Percentiles rank a stretch among this genome's conserved stretches.
Evolutionary conservation across 2,113 vertebrate genomes (phyloP).

Genomic region (Rhinolophus ferrumequinum): DNA sequence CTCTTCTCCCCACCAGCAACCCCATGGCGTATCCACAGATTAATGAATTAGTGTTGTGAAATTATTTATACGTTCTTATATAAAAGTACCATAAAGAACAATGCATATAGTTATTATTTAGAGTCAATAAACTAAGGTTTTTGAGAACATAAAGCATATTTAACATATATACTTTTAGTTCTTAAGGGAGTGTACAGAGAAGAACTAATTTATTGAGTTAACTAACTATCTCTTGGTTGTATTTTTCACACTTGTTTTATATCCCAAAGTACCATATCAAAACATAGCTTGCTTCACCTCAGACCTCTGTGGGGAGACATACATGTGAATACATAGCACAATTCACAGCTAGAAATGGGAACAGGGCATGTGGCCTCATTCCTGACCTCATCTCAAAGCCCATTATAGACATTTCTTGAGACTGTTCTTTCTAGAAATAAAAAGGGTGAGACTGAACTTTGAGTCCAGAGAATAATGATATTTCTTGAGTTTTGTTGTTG

Average conservation of each 20-base stretch:
- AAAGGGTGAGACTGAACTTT: slow-evolving; percentile 46
- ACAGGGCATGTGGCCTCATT: slow-evolving; percentile 50
- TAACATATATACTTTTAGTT: slow-evolving; percentile 40
- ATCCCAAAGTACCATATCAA: slow-evolving; percentile 53
- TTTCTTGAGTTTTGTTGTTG: slow-evolving; percentile 1
- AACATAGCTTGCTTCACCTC: slow-evolving; percentile 59
- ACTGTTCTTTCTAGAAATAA: slow-evolving; percentile 66
- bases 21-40: background rate
- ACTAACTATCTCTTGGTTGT: slow-evolving; percentile 51
- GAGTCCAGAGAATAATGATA: slow-evolving; percentile 40
- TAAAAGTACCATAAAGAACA: slow-evolving; percentile 29
- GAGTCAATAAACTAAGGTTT: slow-evolving; percentile 48
- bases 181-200: slow-evolving; percentile 51
- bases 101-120: slow-evolving; percentile 33
- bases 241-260: slow-evolving; percentile 69
- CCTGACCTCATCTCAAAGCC: slow-evolving; percentile 70
- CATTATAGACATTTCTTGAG: slow-evolving; percentile 68
- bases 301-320: slow-evolving; percentile 48
- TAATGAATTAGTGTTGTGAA: slow-evolving; percentile 43
- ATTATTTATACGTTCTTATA: slow-evolving; percentile 14
- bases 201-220: slow-evolving; percentile 66
- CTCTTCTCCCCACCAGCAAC: background rate
- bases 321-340: slow-evolving; percentile 58
- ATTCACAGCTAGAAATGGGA: slow-evolving; percentile 71
- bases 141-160: slow-evolving; percentile 57